Evolutionary conservation across 2,797 vertebrate genomes (phyloP).

Genomic region (Euthynnus affinis): DNA sequence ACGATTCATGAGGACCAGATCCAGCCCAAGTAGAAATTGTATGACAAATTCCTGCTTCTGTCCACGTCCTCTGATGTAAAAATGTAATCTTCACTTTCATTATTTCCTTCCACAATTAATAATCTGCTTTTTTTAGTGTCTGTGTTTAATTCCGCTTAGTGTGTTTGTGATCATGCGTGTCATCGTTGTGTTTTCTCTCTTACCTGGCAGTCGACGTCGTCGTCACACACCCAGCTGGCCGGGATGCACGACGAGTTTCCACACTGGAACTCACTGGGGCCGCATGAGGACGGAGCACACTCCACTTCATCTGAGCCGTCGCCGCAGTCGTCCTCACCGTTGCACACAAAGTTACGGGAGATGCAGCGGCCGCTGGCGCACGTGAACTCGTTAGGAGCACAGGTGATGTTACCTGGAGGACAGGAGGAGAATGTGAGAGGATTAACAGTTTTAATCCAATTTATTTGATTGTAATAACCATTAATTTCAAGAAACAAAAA

Average conservation of each 20-base stretch:
- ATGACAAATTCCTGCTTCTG: neutral
- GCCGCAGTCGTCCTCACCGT: slow-evolving; percentile 95
- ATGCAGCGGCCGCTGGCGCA: slow-evolving; percentile 94
- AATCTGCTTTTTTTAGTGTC: neutral
- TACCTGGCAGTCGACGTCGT: slow-evolving; percentile 93
- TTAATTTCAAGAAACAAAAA: neutral
- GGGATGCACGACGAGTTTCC: slow-evolving; percentile 94
- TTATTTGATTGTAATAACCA: neutral
- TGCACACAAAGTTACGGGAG: slow-evolving; percentile 95
- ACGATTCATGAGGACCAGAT: neutral
- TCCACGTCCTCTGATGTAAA: neutral
- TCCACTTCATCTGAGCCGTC: slow-evolving; percentile 93
- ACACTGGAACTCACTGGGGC: slow-evolving; percentile 93
- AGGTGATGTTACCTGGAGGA: slow-evolving; percentile 93
- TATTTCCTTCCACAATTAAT: neutral
- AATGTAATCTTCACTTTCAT: neutral
- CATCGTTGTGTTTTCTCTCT: neutral
- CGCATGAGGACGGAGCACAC: slow-evolving; percentile 92
- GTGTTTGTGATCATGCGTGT: too few relatives aligned
- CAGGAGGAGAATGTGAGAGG: neutral
- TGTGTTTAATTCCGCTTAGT: neutral
- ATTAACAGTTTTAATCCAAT: neutral
- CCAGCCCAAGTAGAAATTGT: neutral
- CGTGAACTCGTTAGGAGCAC: slow-evolving; percentile 94
- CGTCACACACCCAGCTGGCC: slow-evolving; percentile 94